These are phyloP conservation scores for Latrodectus hesperus DNA, from an alignment of 2,888 invertebrate species.

Conservation along the genomic window DNA sequence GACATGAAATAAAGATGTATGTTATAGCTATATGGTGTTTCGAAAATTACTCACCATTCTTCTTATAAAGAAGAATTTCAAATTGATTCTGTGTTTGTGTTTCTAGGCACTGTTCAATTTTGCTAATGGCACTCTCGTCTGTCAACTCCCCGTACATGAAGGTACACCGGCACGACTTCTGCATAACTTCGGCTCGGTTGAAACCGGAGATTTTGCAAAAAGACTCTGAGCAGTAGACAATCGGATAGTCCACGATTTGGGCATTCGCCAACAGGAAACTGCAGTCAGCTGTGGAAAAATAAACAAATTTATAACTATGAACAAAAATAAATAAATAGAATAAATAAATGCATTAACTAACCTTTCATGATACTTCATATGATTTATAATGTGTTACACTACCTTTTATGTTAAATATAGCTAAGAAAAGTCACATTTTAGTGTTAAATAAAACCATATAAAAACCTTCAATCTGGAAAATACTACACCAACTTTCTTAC, in stretches of 20 bases:
- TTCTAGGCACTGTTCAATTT: slow-evolving; percentile 95
- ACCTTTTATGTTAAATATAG: too few species aligned
- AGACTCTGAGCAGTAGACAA: slow-evolving; percentile 99
- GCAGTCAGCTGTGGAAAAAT: slow-evolving; percentile 87
- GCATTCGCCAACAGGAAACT: slow-evolving; percentile 99
- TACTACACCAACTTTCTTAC: too few species aligned
- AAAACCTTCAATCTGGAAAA: too few species aligned
- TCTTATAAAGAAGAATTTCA: slow-evolving; percentile 99
- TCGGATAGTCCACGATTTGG: slow-evolving; percentile 99
- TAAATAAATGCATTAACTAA: neutral
- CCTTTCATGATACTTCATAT: too few species aligned
- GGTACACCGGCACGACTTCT: slow-evolving; percentile 79
- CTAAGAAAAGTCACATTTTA: too few species aligned
- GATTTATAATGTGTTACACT: too few species aligned
- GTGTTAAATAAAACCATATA: too few species aligned
- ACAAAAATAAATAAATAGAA: neutral
- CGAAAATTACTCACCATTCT: slow-evolving; percentile 90
- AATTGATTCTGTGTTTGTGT: slow-evolving; percentile 98
- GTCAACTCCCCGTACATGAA: slow-evolving; percentile 99
- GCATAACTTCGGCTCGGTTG: slow-evolving; percentile 94
- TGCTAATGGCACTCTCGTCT: slow-evolving; percentile 94
- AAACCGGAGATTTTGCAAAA: slow-evolving; percentile 99
- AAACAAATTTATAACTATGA: neutral
- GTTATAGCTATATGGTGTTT: too few species aligned
- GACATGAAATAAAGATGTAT: too few species aligned